Evolutionary conservation across 2,888 invertebrate species (phyloP), one percentile per base, ranked within the genome.

Genomic region (Sceliomorpha sp.): DNA sequence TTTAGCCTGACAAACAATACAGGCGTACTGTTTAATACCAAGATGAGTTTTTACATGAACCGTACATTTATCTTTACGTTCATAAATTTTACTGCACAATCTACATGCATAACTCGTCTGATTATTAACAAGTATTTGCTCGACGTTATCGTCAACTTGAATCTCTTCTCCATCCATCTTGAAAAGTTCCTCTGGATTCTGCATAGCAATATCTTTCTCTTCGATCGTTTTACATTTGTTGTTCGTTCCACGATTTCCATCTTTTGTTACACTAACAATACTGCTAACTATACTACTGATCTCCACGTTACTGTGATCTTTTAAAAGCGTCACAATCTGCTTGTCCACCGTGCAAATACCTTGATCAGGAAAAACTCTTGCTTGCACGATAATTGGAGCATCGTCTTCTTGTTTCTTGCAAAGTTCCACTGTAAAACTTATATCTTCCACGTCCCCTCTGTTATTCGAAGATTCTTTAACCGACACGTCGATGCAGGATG

Each of bases 21-120:
- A 87, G 1, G 84, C 80, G 42, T 82, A 88, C 31, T 88, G 88
- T 37, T 87, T 88, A 20, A 88, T 88, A 0, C 88, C 88, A 0
- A 88, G 77, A 45, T 88, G 88, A 0, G 88, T 88, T 56, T 88
- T 88, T 0, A 88, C 87, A 53, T 88, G 88, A 2, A 88, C 88
- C 20, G 81, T 87, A 58, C 88, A 88, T 59, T 88, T 88, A 47
- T 88, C 88, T 2, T 83, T 81, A 1, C 88, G 82, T 37, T 88
- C 88, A 42, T 88, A 88, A 7, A 86, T 77, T 45, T 88, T 88
- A 0, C 77, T 77, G 45, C 88, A 88, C 5, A 88, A 55, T 64
- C 86, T 86, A 50, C 88, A 88, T 0, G 83, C 74, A 31, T 88
- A 88, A 20, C 83, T 84, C 1, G 78, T 79, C 34, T 86, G 85